phyloP scores from a whole-genome alignment of 2,113 vertebrate genomes.

The Sapayoa aenigma region DNA sequence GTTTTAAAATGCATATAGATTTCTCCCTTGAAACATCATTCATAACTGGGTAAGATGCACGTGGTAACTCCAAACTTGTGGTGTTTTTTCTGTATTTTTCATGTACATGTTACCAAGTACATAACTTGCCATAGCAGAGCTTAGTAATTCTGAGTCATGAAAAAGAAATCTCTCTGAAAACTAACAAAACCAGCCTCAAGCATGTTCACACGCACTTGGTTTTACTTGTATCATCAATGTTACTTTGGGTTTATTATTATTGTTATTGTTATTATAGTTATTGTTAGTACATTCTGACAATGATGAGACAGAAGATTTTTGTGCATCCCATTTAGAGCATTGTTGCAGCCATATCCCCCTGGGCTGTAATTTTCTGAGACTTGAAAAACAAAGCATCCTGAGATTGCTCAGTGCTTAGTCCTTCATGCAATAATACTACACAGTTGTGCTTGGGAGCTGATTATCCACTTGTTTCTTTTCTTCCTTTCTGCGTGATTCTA shows the following conservation, averaged over 20 bases:
- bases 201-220: background rate
- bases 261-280: background rate
- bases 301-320: background rate
- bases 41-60: background rate
- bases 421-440: background rate
- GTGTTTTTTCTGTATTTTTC: background rate
- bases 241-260: background rate
- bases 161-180: background rate
- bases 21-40: background rate
- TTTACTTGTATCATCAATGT: background rate
- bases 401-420: background rate
- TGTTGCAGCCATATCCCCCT: background rate
- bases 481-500: background rate
- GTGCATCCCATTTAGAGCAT: background rate
- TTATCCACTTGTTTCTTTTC: conserved; percentile 20
- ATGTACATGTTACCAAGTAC: background rate
- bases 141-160: background rate
- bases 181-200: background rate
- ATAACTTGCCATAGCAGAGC: background rate
- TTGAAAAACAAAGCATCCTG: background rate
- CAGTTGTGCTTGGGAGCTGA: background rate
- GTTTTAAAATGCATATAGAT: background rate
- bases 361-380: background rate
- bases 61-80: background rate
- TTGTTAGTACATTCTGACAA: background rate